phyloP scores from a whole-genome alignment of 1,140 invertebrate genomes.

The Latrodectus geometricus region DNA sequence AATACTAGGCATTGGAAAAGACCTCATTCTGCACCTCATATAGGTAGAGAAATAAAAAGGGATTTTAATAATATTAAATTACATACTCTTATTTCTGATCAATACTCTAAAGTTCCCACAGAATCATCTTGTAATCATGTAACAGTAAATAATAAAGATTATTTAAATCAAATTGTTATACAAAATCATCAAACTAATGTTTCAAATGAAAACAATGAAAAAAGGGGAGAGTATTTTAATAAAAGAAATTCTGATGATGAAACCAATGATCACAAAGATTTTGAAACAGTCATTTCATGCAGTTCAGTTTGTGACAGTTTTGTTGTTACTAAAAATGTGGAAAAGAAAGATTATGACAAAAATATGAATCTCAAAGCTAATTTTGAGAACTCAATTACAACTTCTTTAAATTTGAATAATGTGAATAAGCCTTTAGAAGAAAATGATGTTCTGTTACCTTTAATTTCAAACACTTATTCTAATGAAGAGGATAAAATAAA shows the following conservation, averaged over 20 bases:
- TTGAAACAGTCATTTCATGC: neutral
- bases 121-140: too few species aligned
- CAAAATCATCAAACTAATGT: neutral
- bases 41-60: neutral
- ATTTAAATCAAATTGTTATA: too few species aligned
- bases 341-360: too few species aligned
- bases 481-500: too few species aligned
- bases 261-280: neutral
- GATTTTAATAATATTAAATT: too few species aligned
- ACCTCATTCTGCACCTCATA: constrained; percentile 53
- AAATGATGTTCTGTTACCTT: neutral
- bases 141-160: too few species aligned
- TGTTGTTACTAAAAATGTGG: too few species aligned
- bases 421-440: neutral
- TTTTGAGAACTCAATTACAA: neutral
- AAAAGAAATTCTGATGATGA: neutral
- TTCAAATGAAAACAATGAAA: neutral
- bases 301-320: too few species aligned
- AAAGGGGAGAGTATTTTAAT: neutral
- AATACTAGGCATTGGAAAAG: constrained; percentile 26
- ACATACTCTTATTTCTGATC: too few species aligned
- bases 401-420: neutral
- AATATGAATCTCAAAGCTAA: neutral
- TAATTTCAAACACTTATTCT: neutral
- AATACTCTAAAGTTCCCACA: too few species aligned